Conservation (phyloP, 2,797 vertebrate genomes). For the Molothrus ater region DNA sequence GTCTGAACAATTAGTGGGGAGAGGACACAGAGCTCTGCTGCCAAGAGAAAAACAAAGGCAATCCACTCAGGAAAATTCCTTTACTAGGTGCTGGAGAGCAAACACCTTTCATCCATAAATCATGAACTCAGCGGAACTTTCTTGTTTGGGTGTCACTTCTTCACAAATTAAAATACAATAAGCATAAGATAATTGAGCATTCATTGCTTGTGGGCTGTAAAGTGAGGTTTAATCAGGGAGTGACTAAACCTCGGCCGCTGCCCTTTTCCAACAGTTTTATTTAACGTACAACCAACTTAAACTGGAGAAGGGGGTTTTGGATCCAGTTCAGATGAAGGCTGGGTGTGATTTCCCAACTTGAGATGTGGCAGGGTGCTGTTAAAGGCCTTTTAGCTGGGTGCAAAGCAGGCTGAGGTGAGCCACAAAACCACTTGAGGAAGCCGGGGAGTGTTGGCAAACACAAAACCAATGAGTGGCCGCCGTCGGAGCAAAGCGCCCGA, state of each 20-base stretch:
- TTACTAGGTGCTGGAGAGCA: neutral
- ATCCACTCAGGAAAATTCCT: neutral
- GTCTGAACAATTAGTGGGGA: neutral
- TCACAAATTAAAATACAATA: constrained; percentile 77
- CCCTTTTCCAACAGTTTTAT: constrained; percentile 50
- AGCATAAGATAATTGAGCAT: constrained; percentile 74
- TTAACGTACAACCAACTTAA: neutral
- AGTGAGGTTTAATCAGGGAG: constrained; percentile 70
- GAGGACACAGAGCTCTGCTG: neutral
- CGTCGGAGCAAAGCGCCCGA: neutral
- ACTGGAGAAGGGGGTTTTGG: neutral
- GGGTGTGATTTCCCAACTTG: neutral
- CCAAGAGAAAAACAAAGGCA: neutral
- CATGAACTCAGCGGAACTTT: constrained; percentile 57
- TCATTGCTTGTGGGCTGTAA: constrained; percentile 68
- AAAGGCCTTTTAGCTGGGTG: neutral
- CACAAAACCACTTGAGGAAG: neutral
- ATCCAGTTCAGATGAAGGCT: neutral
- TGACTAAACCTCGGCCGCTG: constrained; percentile 47
- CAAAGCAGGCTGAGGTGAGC: constrained; percentile 5
- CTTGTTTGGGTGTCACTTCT: constrained; percentile 52
- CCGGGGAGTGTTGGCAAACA: neutral
- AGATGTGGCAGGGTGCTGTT: neutral
- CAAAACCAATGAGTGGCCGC: neutral
- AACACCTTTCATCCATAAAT: constrained; percentile 15